Base-by-base conservation (phyloP, 2,113 vertebrate genomes). In the Petrocephalus microphthalmus region DNA sequence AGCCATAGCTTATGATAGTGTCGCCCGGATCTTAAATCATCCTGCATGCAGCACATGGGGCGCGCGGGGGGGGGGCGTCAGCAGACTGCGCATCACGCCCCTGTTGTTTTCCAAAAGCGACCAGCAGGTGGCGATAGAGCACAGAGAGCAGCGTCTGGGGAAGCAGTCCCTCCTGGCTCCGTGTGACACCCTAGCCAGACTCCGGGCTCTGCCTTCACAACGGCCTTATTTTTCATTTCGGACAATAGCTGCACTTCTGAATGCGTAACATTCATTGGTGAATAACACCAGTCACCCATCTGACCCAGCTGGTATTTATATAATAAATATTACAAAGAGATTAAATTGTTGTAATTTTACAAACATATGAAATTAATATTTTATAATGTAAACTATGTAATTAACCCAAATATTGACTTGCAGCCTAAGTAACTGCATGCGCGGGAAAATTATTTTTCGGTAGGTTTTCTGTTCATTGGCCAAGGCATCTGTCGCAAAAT, bases 71-170 rank as follows among this genome's bases (percentile, higher is more conserved):
- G 49, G 47, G 29, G 6, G 22, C 25, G 49, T 25, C 25, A 51
- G 49, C 52, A 57, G 87, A 33, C 74, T 82, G 19, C 49, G 84
- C 85, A 42, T 56, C 67, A 86, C 83, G 47, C 53, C 54, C 54
- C 83, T 82, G 53, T 87, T 81, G n/a, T 45, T 83, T 87, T 54
- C 89, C 81, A 1, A 15, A 13, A 8, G 45, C 1, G n/a, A 2
- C 85, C 89, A 89, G 29, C 47, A 87, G 89, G 86, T 33, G 89
- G 85, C 86, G 52, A 8, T 67, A 49, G 15, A 74, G 64, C 10
- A 33, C 52, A 84, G 13, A 29, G 6, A 78, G 33, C 71, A 19
- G n/a, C 25, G 47, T 11, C 8, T 53, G 22, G 51, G 13, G 29
- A 86, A 49, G 54, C 81, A 64, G 83, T 45, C 83, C 51, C 88